Conservation (phyloP, 2,113 vertebrate genomes). For the Carlito syrichta region DNA sequence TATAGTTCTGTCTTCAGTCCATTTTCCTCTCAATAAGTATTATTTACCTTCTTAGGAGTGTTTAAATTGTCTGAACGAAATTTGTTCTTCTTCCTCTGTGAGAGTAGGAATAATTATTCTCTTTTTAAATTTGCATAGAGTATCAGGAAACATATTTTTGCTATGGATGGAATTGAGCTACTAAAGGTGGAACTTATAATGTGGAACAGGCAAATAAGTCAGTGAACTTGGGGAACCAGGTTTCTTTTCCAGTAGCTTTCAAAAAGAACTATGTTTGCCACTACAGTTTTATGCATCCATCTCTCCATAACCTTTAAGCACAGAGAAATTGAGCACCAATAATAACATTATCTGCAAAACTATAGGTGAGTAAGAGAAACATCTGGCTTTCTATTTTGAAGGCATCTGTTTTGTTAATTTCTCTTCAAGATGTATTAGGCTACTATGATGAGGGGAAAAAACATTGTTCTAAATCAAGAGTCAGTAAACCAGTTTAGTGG, state of each 20-base stretch:
- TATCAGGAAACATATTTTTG: background rate
- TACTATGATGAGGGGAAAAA: background rate
- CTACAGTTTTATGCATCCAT: background rate
- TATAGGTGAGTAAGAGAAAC: conserved; percentile 32
- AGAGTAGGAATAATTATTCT: background rate
- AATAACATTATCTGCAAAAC: conserved; percentile 1
- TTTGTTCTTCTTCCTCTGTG: background rate
- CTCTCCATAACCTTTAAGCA: background rate
- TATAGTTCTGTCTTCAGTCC: background rate
- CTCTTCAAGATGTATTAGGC: background rate
- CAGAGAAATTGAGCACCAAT: background rate
- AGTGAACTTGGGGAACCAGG: background rate
- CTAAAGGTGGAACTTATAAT: conserved; percentile 16
- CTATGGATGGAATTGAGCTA: background rate
- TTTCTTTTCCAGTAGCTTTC: background rate
- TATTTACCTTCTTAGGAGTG: background rate
- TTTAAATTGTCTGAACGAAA: conserved; percentile 20
- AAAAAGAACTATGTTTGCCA: background rate
- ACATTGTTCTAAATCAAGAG: background rate
- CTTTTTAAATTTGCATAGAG: conserved; percentile 6
- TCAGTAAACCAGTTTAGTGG: background rate
- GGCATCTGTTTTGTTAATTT: background rate
- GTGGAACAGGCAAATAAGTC: background rate
- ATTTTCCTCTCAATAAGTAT: background rate
- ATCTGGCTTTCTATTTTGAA: conserved; percentile 41